phyloP scores from a whole-genome alignment of 2,797 vertebrate genomes.

The Alectoris magna region DNA sequence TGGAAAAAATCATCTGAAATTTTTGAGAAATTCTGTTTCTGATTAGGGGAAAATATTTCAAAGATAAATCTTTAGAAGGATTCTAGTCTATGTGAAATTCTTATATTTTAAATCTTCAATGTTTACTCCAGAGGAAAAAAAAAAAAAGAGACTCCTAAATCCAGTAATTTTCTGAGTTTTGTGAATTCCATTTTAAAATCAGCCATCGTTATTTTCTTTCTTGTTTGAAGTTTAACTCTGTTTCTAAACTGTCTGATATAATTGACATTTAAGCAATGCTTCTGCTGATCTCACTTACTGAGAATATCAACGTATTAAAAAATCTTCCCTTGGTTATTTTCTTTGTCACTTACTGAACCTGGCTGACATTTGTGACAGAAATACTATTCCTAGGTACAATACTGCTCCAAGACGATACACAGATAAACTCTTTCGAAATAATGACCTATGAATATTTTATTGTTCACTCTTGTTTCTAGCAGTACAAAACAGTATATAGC shows the following conservation, averaged over 20 bases:
- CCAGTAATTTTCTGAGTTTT: background rate
- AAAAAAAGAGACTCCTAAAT: background rate
- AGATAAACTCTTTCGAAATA: background rate
- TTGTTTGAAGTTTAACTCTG: background rate
- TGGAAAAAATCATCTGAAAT: background rate
- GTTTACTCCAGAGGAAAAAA: background rate
- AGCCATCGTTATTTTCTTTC: background rate
- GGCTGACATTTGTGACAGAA: background rate
- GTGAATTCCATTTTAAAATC: background rate
- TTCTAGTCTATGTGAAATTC: background rate
- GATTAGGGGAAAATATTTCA: background rate
- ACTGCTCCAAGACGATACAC: background rate
- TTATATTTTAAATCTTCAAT: background rate
- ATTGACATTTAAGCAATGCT: background rate
- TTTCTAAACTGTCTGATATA: background rate
- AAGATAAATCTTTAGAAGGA: background rate
- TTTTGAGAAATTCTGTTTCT: background rate
- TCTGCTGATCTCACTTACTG: background rate
- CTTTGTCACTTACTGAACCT: background rate
- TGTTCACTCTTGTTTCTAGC: background rate
- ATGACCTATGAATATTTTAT: background rate
- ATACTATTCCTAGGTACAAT: background rate
- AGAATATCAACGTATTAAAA: background rate
- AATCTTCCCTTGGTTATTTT: background rate
- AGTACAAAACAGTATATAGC: background rate